Conservation (phyloP, 2,888 invertebrate genomes). For the Caenorhabditis sp. region DNA sequence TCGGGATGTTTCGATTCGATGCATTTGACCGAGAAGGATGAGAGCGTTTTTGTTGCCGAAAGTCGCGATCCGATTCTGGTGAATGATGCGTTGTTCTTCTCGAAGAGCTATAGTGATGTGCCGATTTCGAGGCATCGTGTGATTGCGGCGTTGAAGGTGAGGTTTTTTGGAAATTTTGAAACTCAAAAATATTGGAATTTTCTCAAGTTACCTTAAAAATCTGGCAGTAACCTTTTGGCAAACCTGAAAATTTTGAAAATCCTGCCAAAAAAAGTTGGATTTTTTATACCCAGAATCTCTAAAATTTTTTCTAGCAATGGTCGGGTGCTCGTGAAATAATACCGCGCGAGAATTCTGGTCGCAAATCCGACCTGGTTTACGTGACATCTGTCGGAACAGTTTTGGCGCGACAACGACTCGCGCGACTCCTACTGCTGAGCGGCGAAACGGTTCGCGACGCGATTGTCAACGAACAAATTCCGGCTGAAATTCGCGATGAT, state of each 20-base stretch:
- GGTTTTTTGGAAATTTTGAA: too few species aligned
- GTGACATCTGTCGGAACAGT: constrained; percentile 43
- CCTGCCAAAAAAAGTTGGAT: too few species aligned
- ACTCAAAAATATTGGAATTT: too few species aligned
- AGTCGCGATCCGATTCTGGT: constrained; percentile 43
- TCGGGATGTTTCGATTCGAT: constrained; percentile 50
- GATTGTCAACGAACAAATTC: constrained; percentile 30
- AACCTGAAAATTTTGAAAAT: too few species aligned
- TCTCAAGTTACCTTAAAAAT: too few species aligned
- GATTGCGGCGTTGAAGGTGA: constrained; percentile 33
- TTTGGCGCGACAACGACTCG: constrained; percentile 36
- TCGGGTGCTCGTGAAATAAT: constrained; percentile 41
- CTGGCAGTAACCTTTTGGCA: not conserved
- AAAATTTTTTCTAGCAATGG: constrained; percentile 40
- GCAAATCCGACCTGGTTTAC: constrained; percentile 32
- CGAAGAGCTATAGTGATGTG: constrained; percentile 27
- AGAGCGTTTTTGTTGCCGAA: constrained; percentile 14
- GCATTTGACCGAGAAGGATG: constrained; percentile 10
- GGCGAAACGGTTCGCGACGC: constrained; percentile 36
- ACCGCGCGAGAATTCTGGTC: constrained; percentile 25
- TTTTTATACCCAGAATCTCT: too few species aligned
- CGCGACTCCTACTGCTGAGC: constrained; percentile 35
- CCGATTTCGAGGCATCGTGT: constrained; percentile 23
- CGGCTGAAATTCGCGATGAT: constrained; percentile 38
- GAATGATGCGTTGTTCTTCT: constrained; percentile 30